Base-by-base conservation (phyloP, 2,888 invertebrate species). In the Drosophila rellima region DNA sequence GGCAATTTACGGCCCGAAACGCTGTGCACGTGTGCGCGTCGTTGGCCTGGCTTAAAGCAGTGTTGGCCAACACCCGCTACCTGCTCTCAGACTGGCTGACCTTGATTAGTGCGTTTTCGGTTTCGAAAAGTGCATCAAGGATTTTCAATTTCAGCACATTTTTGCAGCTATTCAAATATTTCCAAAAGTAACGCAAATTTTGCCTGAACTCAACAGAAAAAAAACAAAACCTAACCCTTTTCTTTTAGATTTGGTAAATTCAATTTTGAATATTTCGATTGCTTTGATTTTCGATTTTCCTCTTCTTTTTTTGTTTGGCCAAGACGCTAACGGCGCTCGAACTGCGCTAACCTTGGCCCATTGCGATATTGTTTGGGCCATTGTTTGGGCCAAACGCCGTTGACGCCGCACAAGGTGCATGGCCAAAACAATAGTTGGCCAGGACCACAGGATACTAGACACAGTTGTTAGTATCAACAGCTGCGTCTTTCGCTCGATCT, bases 331-430 rank as follows among this genome's bases (percentile, higher is more conserved):
- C 72, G 67, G 72, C 62, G 72, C 76, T 70, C 42, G 42, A n/a
- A 18, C 54, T 61, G 64, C 69, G 44, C 48, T 57, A 63, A 66
- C 79, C 76, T 78, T 74, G 76, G 65, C 20, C 74, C 54, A 60
- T 62, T 59, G 40, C 69, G 15, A 56, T 45, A 20, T 65, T 65
- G 64, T 35, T 45, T 74, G 54, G 79, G 31, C 61, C 55, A 66
- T 76, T 78, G 78, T 75, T 78, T 26, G 26, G 26, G 26, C 26
- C 26, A 75, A 75, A 75, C 75, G 75, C 75, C 75, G 76, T 56
- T 76, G 70, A 76, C 76, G 75, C 75, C 74, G 54, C 51, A 70
- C 62, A 70, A 69, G 69, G 50, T 63, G 70, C 59, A 56, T 23
- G 17, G 37, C 37, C 40, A 15, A 45, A 31, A 74, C 69, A 68